Conservation (phyloP, 2,113 vertebrate genomes). For the Psilopogon haemacephalus region DNA sequence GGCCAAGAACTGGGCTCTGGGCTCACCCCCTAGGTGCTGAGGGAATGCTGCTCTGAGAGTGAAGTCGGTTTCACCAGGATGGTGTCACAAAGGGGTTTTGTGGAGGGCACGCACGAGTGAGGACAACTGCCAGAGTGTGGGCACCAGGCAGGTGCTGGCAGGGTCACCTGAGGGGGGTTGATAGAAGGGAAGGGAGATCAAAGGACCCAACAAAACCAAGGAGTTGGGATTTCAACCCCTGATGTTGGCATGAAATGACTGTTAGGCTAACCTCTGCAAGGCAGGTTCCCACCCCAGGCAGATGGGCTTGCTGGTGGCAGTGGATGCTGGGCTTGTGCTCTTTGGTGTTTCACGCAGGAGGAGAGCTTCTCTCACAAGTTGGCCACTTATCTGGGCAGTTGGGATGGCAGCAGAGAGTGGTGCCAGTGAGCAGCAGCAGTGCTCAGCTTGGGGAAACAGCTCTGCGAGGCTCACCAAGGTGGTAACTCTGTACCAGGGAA, state of each 20-base stretch:
- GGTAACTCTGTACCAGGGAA: neutral
- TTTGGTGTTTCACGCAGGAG: neutral
- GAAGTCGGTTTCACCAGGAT: accelerated
- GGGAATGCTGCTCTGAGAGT: neutral
- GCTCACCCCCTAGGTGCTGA: neutral
- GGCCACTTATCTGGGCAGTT: neutral
- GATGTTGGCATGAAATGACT: neutral
- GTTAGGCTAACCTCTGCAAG: neutral
- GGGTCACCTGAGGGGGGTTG: neutral
- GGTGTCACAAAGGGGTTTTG: neutral
- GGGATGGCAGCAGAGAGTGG: neutral
- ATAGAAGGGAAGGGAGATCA: conserved; percentile 2
- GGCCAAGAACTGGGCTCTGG: neutral
- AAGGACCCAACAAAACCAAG: neutral
- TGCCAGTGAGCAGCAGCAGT: accelerated
- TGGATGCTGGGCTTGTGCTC: neutral
- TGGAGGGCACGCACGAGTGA: accelerated
- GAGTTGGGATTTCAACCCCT: neutral
- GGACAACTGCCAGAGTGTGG: neutral
- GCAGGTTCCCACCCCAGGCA: neutral
- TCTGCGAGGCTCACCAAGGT: accelerated
- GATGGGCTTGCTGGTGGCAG: neutral
- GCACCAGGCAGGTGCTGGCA: neutral
- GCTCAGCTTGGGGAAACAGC: neutral
- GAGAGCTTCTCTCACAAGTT: neutral